These are phyloP conservation scores for Cylas formicarius DNA, from an alignment of 1,140 invertebrate genomes.

Conservation along the genomic window DNA sequence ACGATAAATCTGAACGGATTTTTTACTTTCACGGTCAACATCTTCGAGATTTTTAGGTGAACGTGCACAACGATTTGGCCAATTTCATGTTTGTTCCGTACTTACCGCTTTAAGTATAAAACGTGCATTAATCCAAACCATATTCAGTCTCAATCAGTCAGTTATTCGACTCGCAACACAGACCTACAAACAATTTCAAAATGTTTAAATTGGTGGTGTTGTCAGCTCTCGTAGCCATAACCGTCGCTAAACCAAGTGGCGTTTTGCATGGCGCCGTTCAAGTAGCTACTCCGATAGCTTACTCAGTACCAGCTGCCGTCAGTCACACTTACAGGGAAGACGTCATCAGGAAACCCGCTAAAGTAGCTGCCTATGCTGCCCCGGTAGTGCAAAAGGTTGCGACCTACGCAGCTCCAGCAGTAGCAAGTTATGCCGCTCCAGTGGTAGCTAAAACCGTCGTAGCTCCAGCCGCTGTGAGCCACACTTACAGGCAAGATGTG, in stretches of 20 bases:
- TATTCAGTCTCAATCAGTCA: constrained; percentile 6
- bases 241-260: constrained; percentile 9
- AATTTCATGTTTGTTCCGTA: too few relatives aligned
- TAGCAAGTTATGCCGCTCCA: too few relatives aligned
- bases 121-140: background rate
- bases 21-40: too few relatives aligned
- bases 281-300: background rate
- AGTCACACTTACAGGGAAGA: background rate
- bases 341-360: too few relatives aligned
- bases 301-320: background rate
- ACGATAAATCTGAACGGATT: too few relatives aligned
- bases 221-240: constrained; percentile 2
- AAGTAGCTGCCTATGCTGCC: background rate
- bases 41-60: too few relatives aligned
- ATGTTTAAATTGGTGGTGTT: constrained; percentile 23
- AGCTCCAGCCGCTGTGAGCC: constrained; percentile 4
- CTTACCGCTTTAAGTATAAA: too few relatives aligned
- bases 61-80: too few relatives aligned
- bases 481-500: constrained; percentile 11
- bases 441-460: constrained; percentile 2
- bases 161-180: constrained; percentile 14
- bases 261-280: constrained; percentile 5
- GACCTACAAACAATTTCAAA: constrained; percentile 17
- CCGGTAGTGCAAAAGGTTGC: background rate
- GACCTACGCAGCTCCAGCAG: background rate